phyloP scores from a whole-genome alignment of 1,140 invertebrate genomes.

The Colletes gigas region DNA sequence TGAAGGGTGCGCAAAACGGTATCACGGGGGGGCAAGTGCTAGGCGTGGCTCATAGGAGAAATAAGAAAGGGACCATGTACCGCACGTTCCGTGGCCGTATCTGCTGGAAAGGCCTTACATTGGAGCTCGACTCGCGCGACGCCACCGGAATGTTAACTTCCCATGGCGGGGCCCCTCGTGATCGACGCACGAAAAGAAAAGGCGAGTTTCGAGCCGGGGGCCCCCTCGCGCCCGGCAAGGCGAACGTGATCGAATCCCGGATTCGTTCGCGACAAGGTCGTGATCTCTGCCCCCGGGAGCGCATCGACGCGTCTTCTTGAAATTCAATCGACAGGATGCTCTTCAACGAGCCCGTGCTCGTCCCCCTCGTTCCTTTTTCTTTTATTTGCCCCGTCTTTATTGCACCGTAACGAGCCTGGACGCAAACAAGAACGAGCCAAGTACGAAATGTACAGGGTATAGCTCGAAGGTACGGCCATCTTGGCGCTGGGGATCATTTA shows the following conservation, averaged over 20 bases:
- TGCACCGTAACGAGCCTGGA: too few species aligned
- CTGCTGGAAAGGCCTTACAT: slow-evolving; percentile 70
- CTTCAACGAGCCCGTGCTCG: background rate
- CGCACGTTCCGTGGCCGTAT: slow-evolving; percentile 63
- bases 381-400: background rate
- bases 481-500: too few species aligned
- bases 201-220: slow-evolving; percentile 20
- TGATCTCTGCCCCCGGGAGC: slow-evolving; percentile 8
- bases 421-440: too few species aligned
- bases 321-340: background rate
- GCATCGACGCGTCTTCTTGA: slow-evolving; percentile 1
- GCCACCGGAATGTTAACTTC: slow-evolving; percentile 76
- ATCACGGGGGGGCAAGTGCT: slow-evolving; percentile 61
- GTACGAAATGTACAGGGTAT: too few species aligned
- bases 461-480: too few species aligned
- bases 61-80: slow-evolving; percentile 73
- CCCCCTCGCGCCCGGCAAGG: slow-evolving; percentile 16
- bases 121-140: slow-evolving; percentile 35
- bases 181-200: slow-evolving; percentile 43
- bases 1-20: slow-evolving; percentile 71
- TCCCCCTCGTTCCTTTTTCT: background rate
- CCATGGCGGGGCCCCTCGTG: slow-evolving; percentile 62
- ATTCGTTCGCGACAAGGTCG: slow-evolving; percentile 55
- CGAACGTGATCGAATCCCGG: slow-evolving; percentile 43
- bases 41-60: slow-evolving; percentile 75